phyloP scores from a whole-genome alignment of 2,113 vertebrate genomes.

The Scomber scombrus region DNA sequence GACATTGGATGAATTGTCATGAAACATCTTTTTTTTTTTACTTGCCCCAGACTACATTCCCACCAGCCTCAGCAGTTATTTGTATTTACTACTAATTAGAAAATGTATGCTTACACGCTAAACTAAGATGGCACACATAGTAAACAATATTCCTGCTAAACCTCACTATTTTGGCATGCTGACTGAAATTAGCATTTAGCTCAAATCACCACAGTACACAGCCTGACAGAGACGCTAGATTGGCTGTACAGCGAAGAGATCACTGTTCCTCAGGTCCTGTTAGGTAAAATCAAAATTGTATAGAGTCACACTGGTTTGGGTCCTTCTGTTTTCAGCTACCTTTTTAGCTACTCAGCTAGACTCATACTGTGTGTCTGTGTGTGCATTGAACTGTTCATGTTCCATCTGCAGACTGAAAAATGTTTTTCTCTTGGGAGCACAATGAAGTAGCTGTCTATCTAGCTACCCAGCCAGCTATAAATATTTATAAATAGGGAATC shows the following conservation, averaged over 20 bases:
- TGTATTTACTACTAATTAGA: no score
- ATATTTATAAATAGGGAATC: conserved; percentile 71
- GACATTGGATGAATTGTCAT: not conserved
- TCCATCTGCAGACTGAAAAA: conserved; percentile 55
- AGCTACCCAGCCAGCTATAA: conserved; percentile 49
- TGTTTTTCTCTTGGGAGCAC: conserved; percentile 55
- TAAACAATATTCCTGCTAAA: not conserved
- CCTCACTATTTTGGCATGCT: not conserved
- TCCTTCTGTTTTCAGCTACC: conserved; percentile 13
- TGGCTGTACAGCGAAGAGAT: not conserved
- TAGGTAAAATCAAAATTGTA: conserved; percentile 3
- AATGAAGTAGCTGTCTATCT: conserved; percentile 65
- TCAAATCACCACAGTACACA: not conserved
- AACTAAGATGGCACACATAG: not conserved
- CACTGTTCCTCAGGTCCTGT: not conserved
- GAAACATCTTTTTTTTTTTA: no score
- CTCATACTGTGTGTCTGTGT: conserved; percentile 16
- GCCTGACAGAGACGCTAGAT: not conserved
- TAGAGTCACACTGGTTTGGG: conserved; percentile 4
- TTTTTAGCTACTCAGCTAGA: conserved; percentile 29
- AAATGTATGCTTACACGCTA: not conserved
- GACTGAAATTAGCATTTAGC: not conserved
- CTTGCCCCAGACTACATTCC: no score
- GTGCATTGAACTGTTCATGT: conserved; percentile 44
- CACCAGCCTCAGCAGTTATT: no score